Conservation (phyloP, 1,140 invertebrate species). For the Drosophila watanabei region DNA sequence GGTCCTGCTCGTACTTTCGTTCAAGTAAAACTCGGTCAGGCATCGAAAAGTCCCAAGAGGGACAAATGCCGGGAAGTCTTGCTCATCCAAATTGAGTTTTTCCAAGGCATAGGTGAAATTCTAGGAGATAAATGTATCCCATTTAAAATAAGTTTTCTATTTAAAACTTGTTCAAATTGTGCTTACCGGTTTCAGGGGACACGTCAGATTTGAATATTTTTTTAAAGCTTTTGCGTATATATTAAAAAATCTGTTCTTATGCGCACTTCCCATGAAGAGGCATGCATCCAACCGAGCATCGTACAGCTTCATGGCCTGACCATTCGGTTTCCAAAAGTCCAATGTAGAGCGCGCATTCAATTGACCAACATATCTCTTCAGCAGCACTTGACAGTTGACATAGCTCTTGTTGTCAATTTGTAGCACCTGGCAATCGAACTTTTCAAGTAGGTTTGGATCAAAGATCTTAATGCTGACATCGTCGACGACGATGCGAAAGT, state of each 20-base stretch:
- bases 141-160: background rate
- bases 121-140: background rate
- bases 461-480: slow-evolving; percentile 20
- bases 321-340: slow-evolving; percentile 29
- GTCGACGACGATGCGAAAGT: slow-evolving; percentile 45
- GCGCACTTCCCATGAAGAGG: slow-evolving; percentile 24
- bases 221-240: slow-evolving; percentile 27
- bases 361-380: slow-evolving; percentile 22
- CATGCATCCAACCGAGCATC: slow-evolving; percentile 32
- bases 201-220: slow-evolving; percentile 10
- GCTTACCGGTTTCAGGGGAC: slow-evolving; percentile 57
- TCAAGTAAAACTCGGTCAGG: slow-evolving; percentile 16
- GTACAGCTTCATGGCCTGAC: slow-evolving; percentile 36
- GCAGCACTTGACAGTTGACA: slow-evolving; percentile 26
- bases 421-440: slow-evolving; percentile 11
- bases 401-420: slow-evolving; percentile 47
- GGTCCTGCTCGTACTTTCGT: slow-evolving; percentile 5
- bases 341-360: slow-evolving; percentile 10
- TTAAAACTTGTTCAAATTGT: background rate
- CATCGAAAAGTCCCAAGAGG: slow-evolving; percentile 29
- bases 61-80: slow-evolving; percentile 45
- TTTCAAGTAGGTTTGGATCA: slow-evolving; percentile 25
- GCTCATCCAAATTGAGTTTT: slow-evolving; percentile 30
- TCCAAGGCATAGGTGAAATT: slow-evolving; percentile 29
- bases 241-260: slow-evolving; percentile 47